These are phyloP conservation scores for Psittacula echo DNA, from an alignment of 2,797 vertebrate species.

Conservation along the genomic window DNA sequence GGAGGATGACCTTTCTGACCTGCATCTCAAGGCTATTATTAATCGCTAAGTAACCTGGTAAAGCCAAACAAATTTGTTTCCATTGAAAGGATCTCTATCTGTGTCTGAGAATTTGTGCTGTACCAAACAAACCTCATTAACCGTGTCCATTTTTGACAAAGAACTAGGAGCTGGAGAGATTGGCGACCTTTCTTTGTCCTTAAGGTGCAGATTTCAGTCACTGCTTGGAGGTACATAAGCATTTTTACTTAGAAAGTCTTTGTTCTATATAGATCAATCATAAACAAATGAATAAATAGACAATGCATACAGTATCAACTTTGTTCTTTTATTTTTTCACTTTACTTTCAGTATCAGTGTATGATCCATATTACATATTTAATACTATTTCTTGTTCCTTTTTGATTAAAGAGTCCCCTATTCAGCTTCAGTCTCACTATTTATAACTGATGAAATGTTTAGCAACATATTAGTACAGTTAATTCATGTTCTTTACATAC, in stretches of 20 bases:
- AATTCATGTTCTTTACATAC: not conserved
- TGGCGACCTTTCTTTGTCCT: conserved; percentile 87
- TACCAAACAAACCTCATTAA: conserved; percentile 99
- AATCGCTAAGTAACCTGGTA: conserved; percentile 98
- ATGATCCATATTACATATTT: not conserved
- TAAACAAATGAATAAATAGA: conserved; percentile 38
- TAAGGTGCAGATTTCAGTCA: conserved; percentile 76
- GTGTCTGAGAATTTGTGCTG: conserved; percentile 93
- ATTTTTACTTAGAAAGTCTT: conserved; percentile 63
- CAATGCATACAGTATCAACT: not conserved
- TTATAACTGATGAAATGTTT: conserved; percentile 9
- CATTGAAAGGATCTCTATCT: conserved; percentile 98
- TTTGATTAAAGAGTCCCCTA: not conserved
- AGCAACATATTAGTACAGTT: not conserved
- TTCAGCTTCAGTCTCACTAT: not conserved
- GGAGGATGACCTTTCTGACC: conserved; percentile 89
- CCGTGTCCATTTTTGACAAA: conserved; percentile 89
- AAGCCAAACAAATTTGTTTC: conserved; percentile 99
- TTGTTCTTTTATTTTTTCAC: conserved; percentile 36
- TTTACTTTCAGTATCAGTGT: not conserved
- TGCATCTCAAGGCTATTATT: conserved; percentile 93
- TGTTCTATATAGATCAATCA: conserved; percentile 31
- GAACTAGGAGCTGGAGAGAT: conserved; percentile 81
- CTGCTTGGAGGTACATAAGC: conserved; percentile 62
- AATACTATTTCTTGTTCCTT: conserved; percentile 2